phyloP scores from a whole-genome alignment of 2,888 invertebrate species.

The Campaea margaritaria region DNA sequence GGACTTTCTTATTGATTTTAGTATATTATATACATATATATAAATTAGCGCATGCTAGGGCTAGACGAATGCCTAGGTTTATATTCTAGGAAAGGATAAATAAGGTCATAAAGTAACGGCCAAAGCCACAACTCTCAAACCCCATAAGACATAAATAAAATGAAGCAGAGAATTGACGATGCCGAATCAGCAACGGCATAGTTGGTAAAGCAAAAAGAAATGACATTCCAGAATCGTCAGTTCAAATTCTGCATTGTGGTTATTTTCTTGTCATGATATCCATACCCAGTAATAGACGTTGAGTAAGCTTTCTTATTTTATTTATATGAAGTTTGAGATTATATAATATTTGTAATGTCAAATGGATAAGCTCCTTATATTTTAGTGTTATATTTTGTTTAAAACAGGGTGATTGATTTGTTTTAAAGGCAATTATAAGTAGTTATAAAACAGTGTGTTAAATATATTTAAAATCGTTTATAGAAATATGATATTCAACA shows the following conservation, averaged over 20 bases:
- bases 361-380: slow-evolving; percentile 7
- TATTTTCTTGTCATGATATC: background rate
- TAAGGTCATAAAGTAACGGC: too few relatives aligned
- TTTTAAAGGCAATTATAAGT: slow-evolving; percentile 5
- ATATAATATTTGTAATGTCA: slow-evolving; percentile 11
- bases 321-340: slow-evolving; percentile 26
- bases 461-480: background rate
- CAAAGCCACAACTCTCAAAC: too few relatives aligned
- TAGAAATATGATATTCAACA: background rate
- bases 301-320: slow-evolving; percentile 5
- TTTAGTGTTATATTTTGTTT: slow-evolving; percentile 21
- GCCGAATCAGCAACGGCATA: too few relatives aligned
- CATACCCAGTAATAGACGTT: background rate
- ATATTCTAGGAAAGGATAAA: too few relatives aligned
- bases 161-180: too few relatives aligned
- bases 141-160: too few relatives aligned
- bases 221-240: too few relatives aligned
- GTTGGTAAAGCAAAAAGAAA: too few relatives aligned
- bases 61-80: too few relatives aligned
- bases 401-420: slow-evolving; percentile 31
- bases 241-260: too few relatives aligned
- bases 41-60: too few relatives aligned
- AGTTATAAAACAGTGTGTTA: background rate
- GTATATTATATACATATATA: too few relatives aligned
- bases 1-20: background rate